phyloP scores from a whole-genome alignment of 1,140 invertebrate genomes.

The Pantala flavescens region DNA sequence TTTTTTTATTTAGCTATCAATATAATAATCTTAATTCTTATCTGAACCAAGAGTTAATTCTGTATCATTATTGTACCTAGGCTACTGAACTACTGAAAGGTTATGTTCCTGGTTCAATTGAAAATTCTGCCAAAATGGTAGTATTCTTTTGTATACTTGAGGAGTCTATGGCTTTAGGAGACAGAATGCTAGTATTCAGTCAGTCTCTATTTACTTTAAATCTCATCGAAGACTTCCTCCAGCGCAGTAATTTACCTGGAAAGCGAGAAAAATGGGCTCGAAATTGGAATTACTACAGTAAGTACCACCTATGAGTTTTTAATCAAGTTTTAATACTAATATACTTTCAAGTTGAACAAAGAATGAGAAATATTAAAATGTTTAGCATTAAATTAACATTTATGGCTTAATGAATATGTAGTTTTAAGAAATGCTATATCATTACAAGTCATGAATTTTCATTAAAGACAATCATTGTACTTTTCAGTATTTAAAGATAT shows the following conservation, averaged over 20 bases:
- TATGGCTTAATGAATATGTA: not conserved
- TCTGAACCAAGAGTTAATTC: not conserved
- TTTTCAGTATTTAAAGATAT: no score
- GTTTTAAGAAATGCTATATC: conserved; percentile 3
- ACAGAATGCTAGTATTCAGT: conserved; percentile 92
- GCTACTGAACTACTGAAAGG: conserved; percentile 75
- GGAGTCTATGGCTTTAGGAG: conserved; percentile 74
- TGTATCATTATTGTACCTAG: conserved; percentile 36
- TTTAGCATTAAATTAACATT: no score
- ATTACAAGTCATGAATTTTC: no score
- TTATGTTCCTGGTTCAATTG: conserved; percentile 78
- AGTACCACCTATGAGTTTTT: conserved; percentile 39
- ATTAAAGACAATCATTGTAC: no score
- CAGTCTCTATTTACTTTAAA: conserved; percentile 93
- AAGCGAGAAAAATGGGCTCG: conserved; percentile 65
- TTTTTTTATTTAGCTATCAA: no score
- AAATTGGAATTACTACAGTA: conserved; percentile 85
- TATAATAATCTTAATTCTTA: not conserved
- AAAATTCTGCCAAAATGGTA: conserved; percentile 92
- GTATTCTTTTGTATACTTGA: conserved; percentile 88
- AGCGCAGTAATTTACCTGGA: conserved; percentile 65
- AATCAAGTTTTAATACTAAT: conserved; percentile 16
- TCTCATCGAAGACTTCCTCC: conserved; percentile 92
- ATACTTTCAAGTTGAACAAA: not conserved
- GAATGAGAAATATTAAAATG: no score